phyloP scores from a whole-genome alignment of 2,113 vertebrate species.

The Motacilla alba region DNA sequence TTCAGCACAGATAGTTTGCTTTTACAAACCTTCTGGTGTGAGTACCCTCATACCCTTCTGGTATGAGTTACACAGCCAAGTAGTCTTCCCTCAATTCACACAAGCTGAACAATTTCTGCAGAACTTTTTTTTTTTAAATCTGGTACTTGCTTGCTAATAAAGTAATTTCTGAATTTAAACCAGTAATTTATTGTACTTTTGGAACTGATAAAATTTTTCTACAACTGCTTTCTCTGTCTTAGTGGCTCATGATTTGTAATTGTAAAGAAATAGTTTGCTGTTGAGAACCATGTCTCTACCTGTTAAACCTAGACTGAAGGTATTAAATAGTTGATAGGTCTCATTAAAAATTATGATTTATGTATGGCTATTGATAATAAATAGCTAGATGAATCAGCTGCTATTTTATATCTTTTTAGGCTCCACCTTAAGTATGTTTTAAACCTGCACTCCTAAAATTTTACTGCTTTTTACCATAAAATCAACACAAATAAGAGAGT shows the following conservation, averaged over 20 bases:
- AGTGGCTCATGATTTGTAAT: not conserved
- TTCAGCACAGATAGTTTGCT: not conserved
- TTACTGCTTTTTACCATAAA: not conserved
- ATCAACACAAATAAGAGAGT: not conserved
- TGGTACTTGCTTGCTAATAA: not conserved
- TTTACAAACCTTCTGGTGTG: not conserved
- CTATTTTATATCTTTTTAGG: not conserved
- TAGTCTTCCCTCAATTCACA: not conserved
- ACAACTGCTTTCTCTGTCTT: not conserved
- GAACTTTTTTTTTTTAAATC: not conserved
- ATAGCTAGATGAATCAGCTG: not conserved
- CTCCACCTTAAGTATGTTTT: not conserved
- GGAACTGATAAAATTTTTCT: constrained; percentile 9
- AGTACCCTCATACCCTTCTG: too few relatives aligned
- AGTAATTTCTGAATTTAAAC: not conserved
- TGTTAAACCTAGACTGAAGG: not conserved
- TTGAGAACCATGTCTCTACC: not conserved
- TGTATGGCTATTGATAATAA: not conserved
- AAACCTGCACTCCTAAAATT: not conserved
- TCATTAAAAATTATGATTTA: not conserved
- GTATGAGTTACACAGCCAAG: not conserved
- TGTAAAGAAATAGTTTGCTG: not conserved
- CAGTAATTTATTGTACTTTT: constrained; percentile 5
- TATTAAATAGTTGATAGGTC: not conserved
- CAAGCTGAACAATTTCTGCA: not conserved